Conservation (phyloP, 1,140 invertebrate genomes). For the Yoshiicerus persimilis region DNA sequence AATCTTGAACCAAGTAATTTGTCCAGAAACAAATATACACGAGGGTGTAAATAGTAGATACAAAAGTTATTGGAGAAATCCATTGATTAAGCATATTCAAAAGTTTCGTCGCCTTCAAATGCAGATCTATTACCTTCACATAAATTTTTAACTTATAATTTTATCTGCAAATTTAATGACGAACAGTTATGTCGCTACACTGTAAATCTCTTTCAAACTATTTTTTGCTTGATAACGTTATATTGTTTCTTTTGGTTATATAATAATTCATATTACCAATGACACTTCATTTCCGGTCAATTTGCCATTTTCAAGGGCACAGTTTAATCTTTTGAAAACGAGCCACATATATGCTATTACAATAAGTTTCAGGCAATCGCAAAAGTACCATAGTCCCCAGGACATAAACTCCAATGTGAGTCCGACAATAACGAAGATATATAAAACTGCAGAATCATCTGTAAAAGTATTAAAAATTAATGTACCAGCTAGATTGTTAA, state of each 20-base stretch:
- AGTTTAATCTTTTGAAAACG: not conserved
- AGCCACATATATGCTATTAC: not conserved
- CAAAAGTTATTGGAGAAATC: not conserved
- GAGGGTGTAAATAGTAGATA: not conserved
- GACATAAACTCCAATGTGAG: not conserved
- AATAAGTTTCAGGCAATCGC: not conserved
- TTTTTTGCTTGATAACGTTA: too few relatives aligned
- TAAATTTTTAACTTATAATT: too few relatives aligned
- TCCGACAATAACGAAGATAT: not conserved
- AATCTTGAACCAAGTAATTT: not conserved
- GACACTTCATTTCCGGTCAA: not conserved
- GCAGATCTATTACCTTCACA: not conserved
- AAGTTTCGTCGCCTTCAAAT: not conserved
- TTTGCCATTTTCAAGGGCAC: not conserved
- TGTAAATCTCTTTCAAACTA: too few relatives aligned
- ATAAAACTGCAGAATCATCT: not conserved
- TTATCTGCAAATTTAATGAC: not conserved
- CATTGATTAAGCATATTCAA: not conserved
- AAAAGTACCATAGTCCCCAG: not conserved
- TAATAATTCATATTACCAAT: not conserved
- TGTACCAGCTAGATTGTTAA: not conserved
- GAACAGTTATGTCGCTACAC: too few relatives aligned
- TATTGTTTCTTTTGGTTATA: not conserved
- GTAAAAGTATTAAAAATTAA: not conserved
- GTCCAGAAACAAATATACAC: not conserved